A percentile compares a stretch with the other conserved stretches of the same genome.
Conservation (phyloP, 2,113 vertebrate species). For the Xenopus tropicalis region DNA sequence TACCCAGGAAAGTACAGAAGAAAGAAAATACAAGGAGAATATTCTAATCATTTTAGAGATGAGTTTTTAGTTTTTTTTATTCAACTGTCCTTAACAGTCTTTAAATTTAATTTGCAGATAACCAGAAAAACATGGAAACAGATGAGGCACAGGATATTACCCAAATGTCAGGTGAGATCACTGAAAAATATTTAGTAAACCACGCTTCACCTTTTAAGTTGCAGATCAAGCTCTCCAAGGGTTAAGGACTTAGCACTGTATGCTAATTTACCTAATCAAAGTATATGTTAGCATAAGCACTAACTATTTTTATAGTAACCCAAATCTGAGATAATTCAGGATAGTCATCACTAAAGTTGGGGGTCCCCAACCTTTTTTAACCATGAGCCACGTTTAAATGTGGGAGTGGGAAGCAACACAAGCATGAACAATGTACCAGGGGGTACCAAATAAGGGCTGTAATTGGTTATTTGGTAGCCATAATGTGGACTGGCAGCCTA, state of each 20-base stretch:
- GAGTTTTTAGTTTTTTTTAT: conserved; percentile 38
- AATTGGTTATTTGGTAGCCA: no score
- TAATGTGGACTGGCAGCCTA: no score
- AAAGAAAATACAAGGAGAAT: conserved; percentile 64
- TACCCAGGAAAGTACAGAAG: conserved; percentile 64
- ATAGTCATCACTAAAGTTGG: no score
- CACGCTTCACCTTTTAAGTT: background rate
- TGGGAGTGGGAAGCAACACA: no score
- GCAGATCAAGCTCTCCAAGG: background rate
- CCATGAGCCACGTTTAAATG: no score
- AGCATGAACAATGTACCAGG: no score
- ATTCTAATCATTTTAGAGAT: conserved; percentile 66
- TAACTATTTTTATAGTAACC: no score
- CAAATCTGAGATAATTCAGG: no score
- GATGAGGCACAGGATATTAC: conserved; percentile 94
- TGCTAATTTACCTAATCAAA: background rate
- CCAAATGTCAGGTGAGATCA: conserved; percentile 91
- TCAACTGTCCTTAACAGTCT: conserved; percentile 67
- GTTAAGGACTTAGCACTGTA: background rate
- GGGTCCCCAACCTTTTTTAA: no score
- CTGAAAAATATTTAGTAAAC: conserved; percentile 25
- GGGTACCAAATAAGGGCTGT: no score
- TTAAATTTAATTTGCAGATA: conserved; percentile 71
- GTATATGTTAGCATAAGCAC: no score
- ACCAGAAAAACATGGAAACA: conserved; percentile 93